Conservation (phyloP, 2,797 vertebrate genomes). For the Yasuhikotakia modesta region DNA sequence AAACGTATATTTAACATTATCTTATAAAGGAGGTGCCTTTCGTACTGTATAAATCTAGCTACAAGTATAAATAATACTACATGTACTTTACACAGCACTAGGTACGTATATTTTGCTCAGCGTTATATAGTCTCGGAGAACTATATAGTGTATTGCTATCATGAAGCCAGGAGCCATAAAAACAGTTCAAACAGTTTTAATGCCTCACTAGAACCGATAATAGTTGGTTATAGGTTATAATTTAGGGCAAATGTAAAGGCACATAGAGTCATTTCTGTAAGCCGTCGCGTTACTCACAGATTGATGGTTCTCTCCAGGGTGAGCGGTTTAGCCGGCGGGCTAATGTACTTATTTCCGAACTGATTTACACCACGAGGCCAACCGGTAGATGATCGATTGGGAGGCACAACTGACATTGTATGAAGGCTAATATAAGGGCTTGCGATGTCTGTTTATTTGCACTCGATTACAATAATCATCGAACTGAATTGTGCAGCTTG, state of each 20-base stretch:
- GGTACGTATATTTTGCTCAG: too few relatives aligned
- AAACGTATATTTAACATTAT: background rate
- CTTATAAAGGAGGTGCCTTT: background rate
- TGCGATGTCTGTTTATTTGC: conserved; percentile 2
- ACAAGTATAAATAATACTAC: too few relatives aligned
- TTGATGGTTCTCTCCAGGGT: conserved; percentile 97
- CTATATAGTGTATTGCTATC: too few relatives aligned
- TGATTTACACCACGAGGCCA: conserved; percentile 95
- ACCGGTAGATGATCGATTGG: conserved; percentile 91
- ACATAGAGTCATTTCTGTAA: background rate
- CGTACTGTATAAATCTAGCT: background rate
- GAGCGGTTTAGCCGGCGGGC: conserved; percentile 89
- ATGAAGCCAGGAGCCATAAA: too few relatives aligned
- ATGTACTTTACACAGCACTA: too few relatives aligned
- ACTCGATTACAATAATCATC: background rate
- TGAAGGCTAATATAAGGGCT: background rate
- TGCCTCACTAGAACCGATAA: background rate
- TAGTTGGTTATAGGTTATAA: background rate
- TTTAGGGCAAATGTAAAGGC: background rate
- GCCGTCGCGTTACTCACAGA: conserved; percentile 81
- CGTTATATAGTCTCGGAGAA: too few relatives aligned
- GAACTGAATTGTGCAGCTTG: conserved; percentile 3
- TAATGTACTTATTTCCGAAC: conserved; percentile 93
- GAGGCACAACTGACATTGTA: conserved; percentile 91
- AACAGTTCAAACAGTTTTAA: background rate